Percentiles rank a stretch among this genome's conserved stretches.
Conservation (phyloP, 2,113 vertebrate genomes). For the Callionymus lyra region DNA sequence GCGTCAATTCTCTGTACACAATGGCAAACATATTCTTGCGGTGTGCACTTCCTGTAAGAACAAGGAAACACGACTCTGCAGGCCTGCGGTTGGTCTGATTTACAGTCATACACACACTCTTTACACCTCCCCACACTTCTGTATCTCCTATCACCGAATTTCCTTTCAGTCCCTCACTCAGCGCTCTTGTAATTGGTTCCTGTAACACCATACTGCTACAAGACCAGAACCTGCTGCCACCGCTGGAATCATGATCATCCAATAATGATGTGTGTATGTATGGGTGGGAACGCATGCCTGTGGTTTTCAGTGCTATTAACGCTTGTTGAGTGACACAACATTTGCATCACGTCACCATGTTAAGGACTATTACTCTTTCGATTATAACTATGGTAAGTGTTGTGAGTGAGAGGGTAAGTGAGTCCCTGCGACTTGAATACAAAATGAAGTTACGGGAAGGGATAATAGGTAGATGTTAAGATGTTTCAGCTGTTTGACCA, state of each 20-base stretch:
- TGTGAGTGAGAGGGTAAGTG: too few species aligned
- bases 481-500: too few species aligned
- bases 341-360: too few species aligned
- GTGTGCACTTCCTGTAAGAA: conserved; percentile 26
- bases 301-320: conserved; percentile 39
- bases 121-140: conserved; percentile 16
- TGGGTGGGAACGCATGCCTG: conserved; percentile 13
- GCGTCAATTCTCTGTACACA: too few species aligned
- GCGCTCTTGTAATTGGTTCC: conserved; percentile 38
- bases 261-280: conserved; percentile 9
- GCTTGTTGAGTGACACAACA: too few species aligned
- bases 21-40: conserved; percentile 4
- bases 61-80: conserved; percentile 33
- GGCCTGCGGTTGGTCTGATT: conserved; percentile 42
- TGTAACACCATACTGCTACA: conserved; percentile 30
- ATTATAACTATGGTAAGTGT: too few species aligned
- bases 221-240: conserved; percentile 50
- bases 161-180: conserved; percentile 19
- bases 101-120: conserved; percentile 30
- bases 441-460: too few species aligned
- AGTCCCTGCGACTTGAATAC: too few species aligned
- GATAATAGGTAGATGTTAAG: too few species aligned
- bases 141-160: conserved; percentile 19
- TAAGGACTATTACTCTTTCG: too few species aligned
- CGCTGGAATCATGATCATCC: conserved; percentile 37